phyloP scores from a whole-genome alignment of 1,140 invertebrate genomes.

The Nasonia vitripennis region DNA sequence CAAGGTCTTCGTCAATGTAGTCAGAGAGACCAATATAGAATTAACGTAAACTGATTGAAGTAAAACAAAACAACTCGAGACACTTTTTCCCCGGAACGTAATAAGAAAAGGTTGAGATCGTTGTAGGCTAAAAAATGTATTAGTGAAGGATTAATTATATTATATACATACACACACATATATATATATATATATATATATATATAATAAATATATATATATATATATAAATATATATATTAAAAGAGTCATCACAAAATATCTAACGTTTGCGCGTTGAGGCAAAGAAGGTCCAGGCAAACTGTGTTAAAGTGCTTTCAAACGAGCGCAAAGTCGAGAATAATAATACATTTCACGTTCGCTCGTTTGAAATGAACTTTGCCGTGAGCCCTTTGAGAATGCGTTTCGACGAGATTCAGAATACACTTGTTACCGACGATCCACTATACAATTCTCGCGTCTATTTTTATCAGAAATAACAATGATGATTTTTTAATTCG shows the following conservation, averaged over 20 bases:
- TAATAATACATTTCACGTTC: background rate
- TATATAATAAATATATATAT: too few relatives aligned
- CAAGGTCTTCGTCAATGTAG: conserved; percentile 22
- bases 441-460: background rate
- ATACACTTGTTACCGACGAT: background rate
- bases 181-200: too few relatives aligned
- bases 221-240: too few relatives aligned
- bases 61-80: background rate
- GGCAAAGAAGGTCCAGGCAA: background rate
- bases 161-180: too few relatives aligned
- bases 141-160: conserved; percentile 24
- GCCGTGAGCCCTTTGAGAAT: background rate
- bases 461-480: conserved; percentile 13
- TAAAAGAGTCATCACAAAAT: background rate
- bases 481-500: background rate
- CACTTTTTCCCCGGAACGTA: conserved; percentile 25
- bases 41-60: conserved; percentile 4
- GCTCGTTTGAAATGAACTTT: conserved; percentile 23
- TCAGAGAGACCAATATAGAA: conserved; percentile 11
- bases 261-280: conserved; percentile 3
- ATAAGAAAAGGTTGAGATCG: conserved; percentile 16
- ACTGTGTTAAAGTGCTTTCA: background rate
- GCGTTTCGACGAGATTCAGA: conserved; percentile 2
- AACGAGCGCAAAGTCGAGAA: background rate
- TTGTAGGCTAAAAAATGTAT: conserved; percentile 25